phyloP scores from a whole-genome alignment of 2,888 invertebrate species.

The Andrena marginata region DNA sequence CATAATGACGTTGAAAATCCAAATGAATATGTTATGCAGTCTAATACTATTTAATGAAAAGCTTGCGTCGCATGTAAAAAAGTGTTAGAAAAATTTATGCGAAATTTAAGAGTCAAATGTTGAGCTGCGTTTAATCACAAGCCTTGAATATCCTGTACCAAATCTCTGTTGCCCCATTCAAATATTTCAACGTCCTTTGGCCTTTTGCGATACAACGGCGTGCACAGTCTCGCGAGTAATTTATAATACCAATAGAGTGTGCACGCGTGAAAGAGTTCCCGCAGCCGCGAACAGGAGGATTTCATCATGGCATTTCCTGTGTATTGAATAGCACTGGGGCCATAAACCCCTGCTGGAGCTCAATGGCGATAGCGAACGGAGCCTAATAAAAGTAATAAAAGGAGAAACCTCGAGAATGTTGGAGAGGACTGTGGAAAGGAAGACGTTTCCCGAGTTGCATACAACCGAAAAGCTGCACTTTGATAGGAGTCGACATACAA shows the following conservation, averaged over 20 bases:
- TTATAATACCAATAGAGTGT: constrained; percentile 69
- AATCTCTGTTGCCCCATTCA: constrained; percentile 28
- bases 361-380: constrained; percentile 59
- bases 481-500: constrained; percentile 50
- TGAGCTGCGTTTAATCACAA: constrained; percentile 5
- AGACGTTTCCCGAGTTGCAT: constrained; percentile 57
- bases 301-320: constrained; percentile 65
- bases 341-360: constrained; percentile 66
- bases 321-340: constrained; percentile 66
- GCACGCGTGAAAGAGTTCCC: constrained; percentile 65
- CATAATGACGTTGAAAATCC: not conserved
- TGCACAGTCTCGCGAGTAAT: constrained; percentile 49
- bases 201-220: constrained; percentile 1
- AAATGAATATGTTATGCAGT: too few species aligned
- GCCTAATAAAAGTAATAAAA: constrained; percentile 71
- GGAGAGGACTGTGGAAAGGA: constrained; percentile 40
- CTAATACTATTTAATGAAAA: too few species aligned
- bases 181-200: constrained; percentile 38
- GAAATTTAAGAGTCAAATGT: not conserved
- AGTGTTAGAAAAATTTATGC: not conserved
- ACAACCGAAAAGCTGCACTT: constrained; percentile 29
- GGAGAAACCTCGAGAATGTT: constrained; percentile 43
- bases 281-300: constrained; percentile 61
- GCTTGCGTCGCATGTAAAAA: too few species aligned
- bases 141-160: constrained; percentile 6